Conservation (phyloP, 1,140 invertebrate genomes). For the Eubasilissa regina region DNA sequence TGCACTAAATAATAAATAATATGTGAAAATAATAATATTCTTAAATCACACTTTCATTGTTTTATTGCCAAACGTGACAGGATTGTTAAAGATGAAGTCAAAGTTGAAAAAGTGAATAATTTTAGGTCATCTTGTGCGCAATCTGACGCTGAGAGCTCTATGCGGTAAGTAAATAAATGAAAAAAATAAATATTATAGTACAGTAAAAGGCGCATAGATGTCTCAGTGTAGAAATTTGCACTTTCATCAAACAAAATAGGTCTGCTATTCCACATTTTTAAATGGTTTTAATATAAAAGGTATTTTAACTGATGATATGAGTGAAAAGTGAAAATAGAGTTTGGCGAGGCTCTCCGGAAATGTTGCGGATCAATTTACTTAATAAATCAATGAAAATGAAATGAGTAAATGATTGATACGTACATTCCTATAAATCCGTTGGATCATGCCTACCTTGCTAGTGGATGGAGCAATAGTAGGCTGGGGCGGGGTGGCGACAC, state of each 20-base stretch:
- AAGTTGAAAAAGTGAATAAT: too few species aligned
- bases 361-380: slow-evolving; percentile 9
- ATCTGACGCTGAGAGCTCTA: too few species aligned
- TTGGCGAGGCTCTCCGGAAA: slow-evolving; percentile 46
- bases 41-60: slow-evolving; percentile 1
- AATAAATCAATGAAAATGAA: slow-evolving; percentile 58
- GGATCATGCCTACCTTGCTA: slow-evolving; percentile 74
- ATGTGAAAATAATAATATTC: slow-evolving; percentile 5
- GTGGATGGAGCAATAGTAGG: slow-evolving; percentile 63
- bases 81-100: too few species aligned
- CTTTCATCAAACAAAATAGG: too few species aligned
- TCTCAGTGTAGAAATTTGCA: too few species aligned
- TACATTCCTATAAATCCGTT: slow-evolving; percentile 74
- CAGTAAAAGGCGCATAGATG: too few species aligned
- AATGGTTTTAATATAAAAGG: too few species aligned
- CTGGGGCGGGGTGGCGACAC: slow-evolving; percentile 64
- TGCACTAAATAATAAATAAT: slow-evolving; percentile 1
- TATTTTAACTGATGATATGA: too few species aligned
- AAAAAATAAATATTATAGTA: too few species aligned
- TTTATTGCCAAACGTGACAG: not conserved
- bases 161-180: too few species aligned
- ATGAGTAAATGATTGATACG: slow-evolving; percentile 67
- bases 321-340: not conserved
- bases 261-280: too few species aligned
- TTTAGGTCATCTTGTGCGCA: too few species aligned